Percentiles rank a stretch among this genome's conserved stretches.
phyloP scores from a whole-genome alignment of 2,888 invertebrate species.

The Chrysina gloriosa region DNA sequence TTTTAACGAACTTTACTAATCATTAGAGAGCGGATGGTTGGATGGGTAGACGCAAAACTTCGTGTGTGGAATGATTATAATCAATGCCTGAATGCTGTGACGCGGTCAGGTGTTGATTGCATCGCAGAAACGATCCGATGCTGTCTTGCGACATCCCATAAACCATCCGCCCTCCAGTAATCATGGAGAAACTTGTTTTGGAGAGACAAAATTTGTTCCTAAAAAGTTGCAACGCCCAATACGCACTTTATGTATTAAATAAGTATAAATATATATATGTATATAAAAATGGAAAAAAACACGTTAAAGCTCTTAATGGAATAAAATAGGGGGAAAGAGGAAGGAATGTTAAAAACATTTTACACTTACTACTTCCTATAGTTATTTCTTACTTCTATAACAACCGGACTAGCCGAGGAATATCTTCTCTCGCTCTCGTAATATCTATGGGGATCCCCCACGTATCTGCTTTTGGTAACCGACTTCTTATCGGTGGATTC shows the following conservation, averaged over 20 bases:
- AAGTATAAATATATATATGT: constrained; percentile 10
- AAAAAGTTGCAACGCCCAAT: neutral
- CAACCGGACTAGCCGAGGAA: constrained; percentile 67
- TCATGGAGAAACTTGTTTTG: too few relatives aligned
- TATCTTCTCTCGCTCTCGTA: constrained; percentile 67
- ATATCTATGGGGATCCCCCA: constrained; percentile 60
- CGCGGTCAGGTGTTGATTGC: too few relatives aligned
- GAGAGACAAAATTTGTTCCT: neutral
- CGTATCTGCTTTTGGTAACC: constrained; percentile 73
- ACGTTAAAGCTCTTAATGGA: constrained; percentile 26
- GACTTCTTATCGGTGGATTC: constrained; percentile 79
- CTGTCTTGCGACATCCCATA: too few relatives aligned
- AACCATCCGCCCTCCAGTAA: too few relatives aligned
- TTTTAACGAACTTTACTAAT: too few relatives aligned
- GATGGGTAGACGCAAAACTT: too few relatives aligned
- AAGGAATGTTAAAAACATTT: neutral
- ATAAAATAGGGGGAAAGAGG: neutral
- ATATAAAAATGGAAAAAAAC: neutral
- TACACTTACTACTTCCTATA: constrained; percentile 53
- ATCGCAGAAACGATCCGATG: too few relatives aligned
- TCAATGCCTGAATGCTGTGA: too few relatives aligned
- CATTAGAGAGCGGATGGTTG: too few relatives aligned
- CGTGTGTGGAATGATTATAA: too few relatives aligned
- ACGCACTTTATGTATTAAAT: neutral
- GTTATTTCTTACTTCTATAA: constrained; percentile 71